Conservation (phyloP, 2,113 vertebrate genomes). For the Engraulis encrasicolus region DNA sequence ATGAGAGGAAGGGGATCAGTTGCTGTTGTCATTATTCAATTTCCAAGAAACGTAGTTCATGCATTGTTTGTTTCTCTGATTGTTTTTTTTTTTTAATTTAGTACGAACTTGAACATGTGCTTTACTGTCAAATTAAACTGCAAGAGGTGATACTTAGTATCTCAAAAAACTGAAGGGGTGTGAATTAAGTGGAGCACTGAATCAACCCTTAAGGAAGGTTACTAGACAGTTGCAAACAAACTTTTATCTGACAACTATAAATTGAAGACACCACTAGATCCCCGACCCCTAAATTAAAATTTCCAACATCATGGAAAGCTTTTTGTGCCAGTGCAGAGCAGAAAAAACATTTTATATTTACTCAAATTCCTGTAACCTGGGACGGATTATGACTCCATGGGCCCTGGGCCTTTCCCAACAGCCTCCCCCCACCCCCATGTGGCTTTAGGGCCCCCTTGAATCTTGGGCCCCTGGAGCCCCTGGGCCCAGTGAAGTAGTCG, state of each 20-base stretch:
- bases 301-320: no score
- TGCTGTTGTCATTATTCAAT: not conserved
- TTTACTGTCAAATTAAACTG: not conserved
- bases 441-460: no score
- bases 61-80: not conserved
- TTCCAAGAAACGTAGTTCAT: not conserved
- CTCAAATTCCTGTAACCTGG: no score
- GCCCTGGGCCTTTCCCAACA: no score
- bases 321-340: no score
- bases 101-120: not conserved
- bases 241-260: not conserved
- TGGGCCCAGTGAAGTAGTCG: no score
- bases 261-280: not conserved
- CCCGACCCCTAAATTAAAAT: no score
- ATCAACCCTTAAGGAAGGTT: not conserved
- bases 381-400: no score
- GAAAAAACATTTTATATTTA: no score
- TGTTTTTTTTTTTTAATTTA: not conserved
- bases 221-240: not conserved
- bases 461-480: no score
- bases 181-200: not conserved
- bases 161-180: not conserved
- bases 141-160: not conserved
- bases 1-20: not conserved
- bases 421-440: no score